Conservation (phyloP, 2,113 vertebrate genomes). For the Aplodontia rufa region DNA sequence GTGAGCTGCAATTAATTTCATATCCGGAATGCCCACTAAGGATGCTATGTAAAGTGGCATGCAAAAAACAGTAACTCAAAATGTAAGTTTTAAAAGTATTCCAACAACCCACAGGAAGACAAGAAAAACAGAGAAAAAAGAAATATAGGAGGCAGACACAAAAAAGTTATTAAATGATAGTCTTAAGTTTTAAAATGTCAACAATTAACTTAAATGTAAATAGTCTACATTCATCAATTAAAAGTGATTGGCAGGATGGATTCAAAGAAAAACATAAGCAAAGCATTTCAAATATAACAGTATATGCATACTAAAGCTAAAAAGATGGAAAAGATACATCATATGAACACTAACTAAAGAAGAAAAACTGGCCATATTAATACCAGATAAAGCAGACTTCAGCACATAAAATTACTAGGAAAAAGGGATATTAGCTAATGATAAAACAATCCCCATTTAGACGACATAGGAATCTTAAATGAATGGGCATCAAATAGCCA, state of each 20-base stretch:
- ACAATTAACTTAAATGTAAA: not conserved
- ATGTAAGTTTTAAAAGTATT: not conserved
- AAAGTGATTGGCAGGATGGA: not conserved
- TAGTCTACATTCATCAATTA: not conserved
- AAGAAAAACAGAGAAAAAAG: not conserved
- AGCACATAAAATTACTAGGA: not conserved
- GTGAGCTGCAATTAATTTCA: not conserved
- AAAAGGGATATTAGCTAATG: not conserved
- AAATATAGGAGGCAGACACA: not conserved
- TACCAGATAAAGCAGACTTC: not conserved
- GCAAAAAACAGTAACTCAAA: not conserved
- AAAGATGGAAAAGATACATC: not conserved
- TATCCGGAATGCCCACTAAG: not conserved
- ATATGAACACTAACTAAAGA: not conserved
- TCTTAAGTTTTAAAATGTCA: not conserved
- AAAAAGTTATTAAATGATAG: not conserved
- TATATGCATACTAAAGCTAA: not conserved
- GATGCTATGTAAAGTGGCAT: not conserved
- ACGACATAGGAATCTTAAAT: not conserved
- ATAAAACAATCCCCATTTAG: not conserved
- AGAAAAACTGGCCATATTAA: not conserved
- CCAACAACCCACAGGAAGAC: not conserved
- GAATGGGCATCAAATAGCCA: not conserved
- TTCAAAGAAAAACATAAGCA: not conserved
- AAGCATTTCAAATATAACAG: not conserved